Base-by-base conservation (phyloP, 2,797 vertebrate species). In the Gymnoscopelus microlampas region DNA sequence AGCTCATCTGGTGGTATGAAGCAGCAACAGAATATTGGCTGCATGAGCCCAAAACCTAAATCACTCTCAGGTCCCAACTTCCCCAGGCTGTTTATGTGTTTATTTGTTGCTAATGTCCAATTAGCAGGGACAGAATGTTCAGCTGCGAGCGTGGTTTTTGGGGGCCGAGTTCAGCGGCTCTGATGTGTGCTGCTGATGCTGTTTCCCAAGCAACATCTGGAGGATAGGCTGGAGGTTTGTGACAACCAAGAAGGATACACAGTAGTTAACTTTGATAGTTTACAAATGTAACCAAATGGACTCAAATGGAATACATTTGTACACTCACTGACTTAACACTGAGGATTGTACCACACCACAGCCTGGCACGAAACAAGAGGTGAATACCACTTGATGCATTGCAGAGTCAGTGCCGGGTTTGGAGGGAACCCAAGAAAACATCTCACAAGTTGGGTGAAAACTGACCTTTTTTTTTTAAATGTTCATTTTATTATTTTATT, bases 401-500 rank as follows among this genome's bases (percentile, higher is more conserved):
- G n/a, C n/a, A n/a, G n/a, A n/a, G n/a, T n/a, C n/a, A n/a, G n/a
- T n/a, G n/a, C n/a, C n/a, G n/a, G 0, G 29, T 53, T 68, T 69
- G 68, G 57, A 53, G 10, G n/a, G 5, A 8, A 49, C 58, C 66
- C 64, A 73, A 73, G 11, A 53, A 55, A 61, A 60, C 62, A 68
- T 68, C 11, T 58, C 10, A 44, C 35, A 53, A 59, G 58, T 4
- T 4, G 24, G 53, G 63, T 5, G 53, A 39, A 69, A 60, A 14
- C 24, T 39, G 12, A 9, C 5, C 50, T 69, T 68, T 47, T 35
- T 26, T 26, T 26, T 26, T 26, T 11, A 12, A 53, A 39, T 13
- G 23, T 26, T 23, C 2, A 23, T 32, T 44, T 13, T 49, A 61
- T 19, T 55, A 35, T 35, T 5, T 4, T 35, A 35, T 35, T 35